These are phyloP conservation scores for Triops cancriformis DNA, from an alignment of 1,140 invertebrate genomes.

Conservation along the genomic window DNA sequence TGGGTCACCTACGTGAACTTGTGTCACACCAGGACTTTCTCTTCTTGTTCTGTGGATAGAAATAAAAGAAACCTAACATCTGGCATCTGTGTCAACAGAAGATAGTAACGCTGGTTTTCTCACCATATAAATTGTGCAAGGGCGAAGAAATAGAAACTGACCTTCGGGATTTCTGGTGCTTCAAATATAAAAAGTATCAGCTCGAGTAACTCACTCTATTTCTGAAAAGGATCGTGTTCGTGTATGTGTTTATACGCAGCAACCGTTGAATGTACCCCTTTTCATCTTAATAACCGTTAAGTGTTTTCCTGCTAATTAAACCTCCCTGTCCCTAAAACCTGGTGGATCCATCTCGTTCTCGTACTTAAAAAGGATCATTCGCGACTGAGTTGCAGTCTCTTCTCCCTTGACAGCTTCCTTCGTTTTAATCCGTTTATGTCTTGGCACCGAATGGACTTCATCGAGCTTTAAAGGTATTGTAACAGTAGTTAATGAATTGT, in stretches of 20 bases:
- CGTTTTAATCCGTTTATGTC: neutral
- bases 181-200: no score
- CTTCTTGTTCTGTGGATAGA: no score
- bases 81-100: no score
- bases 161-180: no score
- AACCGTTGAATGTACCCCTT: neutral
- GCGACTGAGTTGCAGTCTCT: neutral
- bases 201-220: neutral
- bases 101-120: no score
- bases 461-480: neutral
- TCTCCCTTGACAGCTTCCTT: neutral
- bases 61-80: no score
- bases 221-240: neutral
- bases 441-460: neutral
- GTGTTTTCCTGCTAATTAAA: neutral
- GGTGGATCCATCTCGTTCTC: neutral
- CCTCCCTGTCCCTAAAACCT: neutral
- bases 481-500: no score
- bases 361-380: neutral
- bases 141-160: no score
- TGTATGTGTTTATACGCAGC: neutral
- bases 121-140: no score
- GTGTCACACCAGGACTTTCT: no score
- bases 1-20: no score
- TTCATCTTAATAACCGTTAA: conserved; percentile 2